Evolutionary conservation across 2,113 vertebrate species (phyloP), one percentile per base, ranked within the genome.

Genomic region (Epinephelus moara): DNA sequence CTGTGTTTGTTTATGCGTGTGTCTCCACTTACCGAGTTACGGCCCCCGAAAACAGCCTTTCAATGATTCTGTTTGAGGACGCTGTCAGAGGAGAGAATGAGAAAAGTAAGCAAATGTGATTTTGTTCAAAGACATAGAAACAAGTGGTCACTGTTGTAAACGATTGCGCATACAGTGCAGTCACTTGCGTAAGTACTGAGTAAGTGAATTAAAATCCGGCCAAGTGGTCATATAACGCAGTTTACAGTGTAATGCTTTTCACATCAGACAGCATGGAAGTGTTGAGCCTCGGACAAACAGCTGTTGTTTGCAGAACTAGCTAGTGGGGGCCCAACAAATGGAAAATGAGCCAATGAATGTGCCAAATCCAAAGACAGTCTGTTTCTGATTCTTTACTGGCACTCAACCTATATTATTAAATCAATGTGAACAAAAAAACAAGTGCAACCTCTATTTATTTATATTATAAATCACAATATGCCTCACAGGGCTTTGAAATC

Each of bases 31-130:
- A 99, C 98, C 98, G 96, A 87, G 98, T 99, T 67, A 99, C 98
- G 42, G 98, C 97, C 3, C 98, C 98, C 37, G 97, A 98, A 95
- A 99, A 99, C 96, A 99, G 95, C 73, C 98, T 94, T 90, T 98
- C 98, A 72, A 98, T 99, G 84, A 99, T 99, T 90, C 97, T 96
- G 95, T 94, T 98, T 56, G 98, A 99, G 50, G 97, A 97, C 50
- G 98, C 98, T 99, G 94, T 79, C 85, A 90, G 76, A 85, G 37
- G 40, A 88, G 52, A 91, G 66, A 95, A 47, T 12, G 49, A 61
- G 64, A 81, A 60, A 82, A 63, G 45, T 33, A 45, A 59, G 73
- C 66, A 75, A 69, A 75, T 68, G 12, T 37, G 30, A 80, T 23
- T 67, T 42, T 23, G 19, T 50, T 79, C 4, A 59, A 47, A 84